These are phyloP conservation scores for Rambutsinella grinnellia DNA, from an alignment of 2,888 invertebrate species.

Conservation along the genomic window DNA sequence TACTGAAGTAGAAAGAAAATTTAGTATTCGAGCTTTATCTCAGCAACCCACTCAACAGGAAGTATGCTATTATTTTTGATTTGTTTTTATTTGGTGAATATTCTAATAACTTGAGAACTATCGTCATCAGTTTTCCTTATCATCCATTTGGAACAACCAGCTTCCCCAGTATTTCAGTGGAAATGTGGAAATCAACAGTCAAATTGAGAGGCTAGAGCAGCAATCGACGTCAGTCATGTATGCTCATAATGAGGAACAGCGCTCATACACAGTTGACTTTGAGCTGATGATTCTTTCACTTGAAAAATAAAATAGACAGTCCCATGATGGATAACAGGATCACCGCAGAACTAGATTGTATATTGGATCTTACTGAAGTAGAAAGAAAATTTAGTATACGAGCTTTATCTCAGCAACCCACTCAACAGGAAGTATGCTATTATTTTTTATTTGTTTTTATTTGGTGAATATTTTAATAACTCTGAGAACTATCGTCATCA, in stretches of 20 bases:
- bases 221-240: slow-evolving; percentile 58
- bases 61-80: slow-evolving; percentile 33
- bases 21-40: slow-evolving; percentile 50
- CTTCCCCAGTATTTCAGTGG: slow-evolving; percentile 67
- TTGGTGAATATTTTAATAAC: no score
- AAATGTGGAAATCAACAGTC: slow-evolving; percentile 68
- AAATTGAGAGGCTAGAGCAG: slow-evolving; percentile 68
- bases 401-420: slow-evolving; percentile 52
- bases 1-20: slow-evolving; percentile 57
- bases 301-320: slow-evolving; percentile 62
- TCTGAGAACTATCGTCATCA: no score
- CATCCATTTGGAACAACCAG: slow-evolving; percentile 68
- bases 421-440: slow-evolving; percentile 53
- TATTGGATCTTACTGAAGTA: slow-evolving; percentile 55
- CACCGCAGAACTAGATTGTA: slow-evolving; percentile 57
- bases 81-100: background rate
- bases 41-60: slow-evolving; percentile 51
- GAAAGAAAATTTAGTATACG: slow-evolving; percentile 58
- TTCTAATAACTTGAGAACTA: no score
- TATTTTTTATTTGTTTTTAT: no score
- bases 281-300: slow-evolving; percentile 59
- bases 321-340: slow-evolving; percentile 47
- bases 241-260: slow-evolving; percentile 61
- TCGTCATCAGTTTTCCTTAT: slow-evolving; percentile 61
- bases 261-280: slow-evolving; percentile 55